Evolutionary conservation across 2,113 vertebrate species (phyloP).

Genomic region (Upupa epops): DNA sequence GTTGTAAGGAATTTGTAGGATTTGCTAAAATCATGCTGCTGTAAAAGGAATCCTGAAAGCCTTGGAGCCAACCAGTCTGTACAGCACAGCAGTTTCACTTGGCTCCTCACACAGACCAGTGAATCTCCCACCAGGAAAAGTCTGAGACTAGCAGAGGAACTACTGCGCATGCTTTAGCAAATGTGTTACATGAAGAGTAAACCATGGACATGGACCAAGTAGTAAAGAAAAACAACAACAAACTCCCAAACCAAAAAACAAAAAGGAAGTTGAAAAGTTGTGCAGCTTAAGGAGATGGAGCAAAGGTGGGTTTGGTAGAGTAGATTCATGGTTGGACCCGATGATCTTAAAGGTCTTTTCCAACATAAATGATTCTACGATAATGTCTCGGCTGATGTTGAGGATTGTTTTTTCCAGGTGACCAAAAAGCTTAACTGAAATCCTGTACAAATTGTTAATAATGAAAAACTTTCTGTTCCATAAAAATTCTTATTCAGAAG

Average conservation of each 20-base stretch:
- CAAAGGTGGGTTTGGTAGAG: too few relatives aligned
- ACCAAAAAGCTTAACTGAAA: background rate
- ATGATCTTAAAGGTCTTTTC: too few relatives aligned
- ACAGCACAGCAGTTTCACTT: accelerated
- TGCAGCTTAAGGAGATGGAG: too few relatives aligned
- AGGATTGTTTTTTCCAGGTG: background rate
- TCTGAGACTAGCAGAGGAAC: background rate
- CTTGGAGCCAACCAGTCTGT: too few relatives aligned
- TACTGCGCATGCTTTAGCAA: background rate
- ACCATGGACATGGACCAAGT: background rate
- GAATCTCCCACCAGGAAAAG: background rate
- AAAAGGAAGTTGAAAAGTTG: too few relatives aligned
- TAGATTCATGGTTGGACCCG: too few relatives aligned
- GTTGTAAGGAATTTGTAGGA: background rate
- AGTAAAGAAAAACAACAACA: background rate
- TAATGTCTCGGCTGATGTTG: background rate
- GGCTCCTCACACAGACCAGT: background rate
- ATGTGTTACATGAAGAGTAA: background rate
- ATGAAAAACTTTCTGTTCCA: background rate
- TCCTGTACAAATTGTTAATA: background rate
- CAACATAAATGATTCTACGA: too few relatives aligned
- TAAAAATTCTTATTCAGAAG: background rate
- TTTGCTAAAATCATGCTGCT: background rate
- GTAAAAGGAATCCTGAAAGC: background rate
- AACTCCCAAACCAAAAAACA: background rate